Evolutionary conservation across 1,140 invertebrate genomes (phyloP), one percentile per base, ranked within the genome.

Genomic region (Drosophila lacteicornis): DNA sequence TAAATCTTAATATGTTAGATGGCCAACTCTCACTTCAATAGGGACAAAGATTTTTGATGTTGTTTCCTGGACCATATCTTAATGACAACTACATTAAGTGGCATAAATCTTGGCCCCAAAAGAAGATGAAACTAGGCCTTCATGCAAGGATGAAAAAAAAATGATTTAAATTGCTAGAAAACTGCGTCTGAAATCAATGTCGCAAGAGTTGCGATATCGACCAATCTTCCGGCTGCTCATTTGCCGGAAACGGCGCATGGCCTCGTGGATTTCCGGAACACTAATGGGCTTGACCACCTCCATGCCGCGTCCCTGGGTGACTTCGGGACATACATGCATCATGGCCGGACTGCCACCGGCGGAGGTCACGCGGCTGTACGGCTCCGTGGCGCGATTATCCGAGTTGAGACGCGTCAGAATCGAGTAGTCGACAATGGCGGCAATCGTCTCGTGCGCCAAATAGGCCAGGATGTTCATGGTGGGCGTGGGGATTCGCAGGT

Each of bases 271-370:
- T 56, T 93, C 92, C 45, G 91, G 91, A 0, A 92, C 88, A 17
- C 87, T 92, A 12, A 93, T 93, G 15, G 91, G 91, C 43, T 91
- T 91, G 0, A 93, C 91, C 2, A 92, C 92, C 58, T 93, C 92
- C 80, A 88, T 84, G 25, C 87, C 92, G 1, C 92, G 85, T 0
- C 92, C 92, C 47, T 93, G 92, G 0, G 91, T 92, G 0, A 93
- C 92, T 42, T 93, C 92, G 3, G 92, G 92, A 38, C 92, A 93
- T 0, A 92, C 78, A 46, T 92, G 92, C 76, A 93, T 90, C 91
- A 93, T 93, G 12, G 90, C 76, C 0, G 91, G 74, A 42, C 91
- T 91, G 15, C 88, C 85, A 7, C 92, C 92, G 25, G 91, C 87
- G 3, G 92, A 91, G 7, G 92, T 92, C 1, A 92, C 87, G 2